Evolutionary conservation across 2,888 invertebrate species (phyloP), one percentile per base, ranked within the genome.

Genomic region (Ryuthela nishihirai): DNA sequence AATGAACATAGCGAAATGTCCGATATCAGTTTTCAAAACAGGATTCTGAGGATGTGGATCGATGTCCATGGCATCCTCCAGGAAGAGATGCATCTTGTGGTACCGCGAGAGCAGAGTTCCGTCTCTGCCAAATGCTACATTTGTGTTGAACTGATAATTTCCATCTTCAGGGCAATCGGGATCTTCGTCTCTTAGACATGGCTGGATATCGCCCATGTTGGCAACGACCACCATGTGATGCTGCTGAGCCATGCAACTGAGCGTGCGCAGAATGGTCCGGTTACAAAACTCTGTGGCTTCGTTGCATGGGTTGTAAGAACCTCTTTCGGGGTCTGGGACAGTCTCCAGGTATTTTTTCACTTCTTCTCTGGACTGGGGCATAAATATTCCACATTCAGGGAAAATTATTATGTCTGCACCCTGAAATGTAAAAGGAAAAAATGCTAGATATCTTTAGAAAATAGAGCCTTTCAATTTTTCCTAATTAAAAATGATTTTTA

Each of bases 121-220:
- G n/a, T 75, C 74, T 47, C 86, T 79, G 70, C 88, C 82, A 66
- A 88, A 85, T 0, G 83, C 87, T 0, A 89, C 82, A 69, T 89
- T 85, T 0, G 88, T 86, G 68, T 90, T 91, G 15, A 38, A 52
- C 12, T 50, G 55, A n/a, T 43, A 50, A 0, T 26, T 38, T 2
- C 50, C 63, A 25, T 76, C 77, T 64, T 71, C 75, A 9, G 80
- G 81, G 71, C 79, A 85, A 45, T 73, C 72, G 64, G 74, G 76
- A 26, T 74, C 79, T 26, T 74, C 79, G 77, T 46, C 80, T 62
- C 70, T 68, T 1, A 71, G 70, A 69, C 85, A 86, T 43, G 78
- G 72, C 61, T 81, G 76, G 17, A 77, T 75, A 72, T 88, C 88
- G 0, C 81, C 79, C 0, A 85, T 71, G 71, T 88, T 88, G 0